Base-by-base conservation (phyloP, 2,888 invertebrate species). In the Gasteruption jaculator region DNA sequence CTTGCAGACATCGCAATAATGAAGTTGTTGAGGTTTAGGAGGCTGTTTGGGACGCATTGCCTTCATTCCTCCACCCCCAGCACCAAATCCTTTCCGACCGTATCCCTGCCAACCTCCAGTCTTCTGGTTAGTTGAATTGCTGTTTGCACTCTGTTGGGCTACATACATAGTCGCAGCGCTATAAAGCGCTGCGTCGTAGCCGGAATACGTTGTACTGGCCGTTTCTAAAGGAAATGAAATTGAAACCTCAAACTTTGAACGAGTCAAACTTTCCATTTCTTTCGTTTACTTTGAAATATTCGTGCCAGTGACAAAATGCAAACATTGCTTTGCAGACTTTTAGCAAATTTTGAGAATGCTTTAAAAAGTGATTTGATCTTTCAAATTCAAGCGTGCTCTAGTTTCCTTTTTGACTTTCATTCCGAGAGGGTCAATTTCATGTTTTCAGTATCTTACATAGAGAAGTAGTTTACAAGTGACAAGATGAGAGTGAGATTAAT, bases 1-100 rank as follows among this genome's bases (percentile, higher is more conserved):
- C 74, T 97, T 96, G 74, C 99, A 99, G 10, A 96, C 93, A 72
- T 99, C 96, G 71, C 97, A 99, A 74, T 96, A 99, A 73, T 95
- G 95, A 51, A 96, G 76, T 67, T 93, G 91, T 68, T 92, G 91
- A 20, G 91, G 89, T 62, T 91, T 90, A 12, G 91, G 91, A 41
- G 91, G 87, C 19, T 84, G 85, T 73, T 87, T 88, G 48, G 82
- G 80, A 35, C 83, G 76, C 65, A 83, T 80, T 61, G 77, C 74
- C 67, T 80, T 79, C 68, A 71, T 68, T 38, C 71, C 72, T 52
- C 65, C 63, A 35, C 64, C 64, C 51, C 61, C 58, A 52, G 27
- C 75, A 47, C 79, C 80, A 39, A 68, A 69, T 43, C 62, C 77
- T 73, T 51, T 80, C 75, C 58, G 73, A 49, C 65, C 81, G 67